Conservation (phyloP, 92 coral and sea anemone genomes). For the Ricordea florida region DNA sequence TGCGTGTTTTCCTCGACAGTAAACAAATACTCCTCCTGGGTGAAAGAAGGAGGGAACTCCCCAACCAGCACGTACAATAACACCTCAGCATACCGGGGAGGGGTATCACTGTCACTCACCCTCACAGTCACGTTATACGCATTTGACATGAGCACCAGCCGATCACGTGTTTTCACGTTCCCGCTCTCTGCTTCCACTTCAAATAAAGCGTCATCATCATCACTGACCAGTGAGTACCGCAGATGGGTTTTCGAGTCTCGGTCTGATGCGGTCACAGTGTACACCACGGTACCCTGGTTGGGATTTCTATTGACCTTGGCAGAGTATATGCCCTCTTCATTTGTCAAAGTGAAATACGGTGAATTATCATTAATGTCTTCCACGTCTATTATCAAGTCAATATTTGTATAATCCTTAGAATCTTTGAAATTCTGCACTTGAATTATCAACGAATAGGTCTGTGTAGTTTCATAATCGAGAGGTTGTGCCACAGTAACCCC, state of each 20-base stretch:
- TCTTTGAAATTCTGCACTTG: constrained; percentile 59
- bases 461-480: constrained; percentile 79
- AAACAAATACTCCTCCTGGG: constrained; percentile 68
- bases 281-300: constrained; percentile 65
- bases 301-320: constrained; percentile 76
- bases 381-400: constrained; percentile 66
- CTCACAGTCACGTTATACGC: constrained; percentile 80
- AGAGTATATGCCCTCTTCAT: constrained; percentile 50
- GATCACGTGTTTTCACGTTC: constrained; percentile 53
- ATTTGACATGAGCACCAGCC: constrained; percentile 43
- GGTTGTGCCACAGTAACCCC: constrained; percentile 33
- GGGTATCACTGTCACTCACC: constrained; percentile 81
- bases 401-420: constrained; percentile 69
- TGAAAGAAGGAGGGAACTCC: constrained; percentile 75
- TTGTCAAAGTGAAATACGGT: constrained; percentile 73
- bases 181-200: constrained; percentile 41
- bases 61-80: constrained; percentile 68
- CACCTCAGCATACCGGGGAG: constrained; percentile 41
- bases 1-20: constrained; percentile 76
- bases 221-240: constrained; percentile 57
- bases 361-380: constrained; percentile 85
- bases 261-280: constrained; percentile 73
- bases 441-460: constrained; percentile 58
- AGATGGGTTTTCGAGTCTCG: constrained; percentile 78
- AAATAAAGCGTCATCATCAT: constrained; percentile 33